Conservation (phyloP, 2,797 vertebrate genomes). For the Coilia nasus region DNA sequence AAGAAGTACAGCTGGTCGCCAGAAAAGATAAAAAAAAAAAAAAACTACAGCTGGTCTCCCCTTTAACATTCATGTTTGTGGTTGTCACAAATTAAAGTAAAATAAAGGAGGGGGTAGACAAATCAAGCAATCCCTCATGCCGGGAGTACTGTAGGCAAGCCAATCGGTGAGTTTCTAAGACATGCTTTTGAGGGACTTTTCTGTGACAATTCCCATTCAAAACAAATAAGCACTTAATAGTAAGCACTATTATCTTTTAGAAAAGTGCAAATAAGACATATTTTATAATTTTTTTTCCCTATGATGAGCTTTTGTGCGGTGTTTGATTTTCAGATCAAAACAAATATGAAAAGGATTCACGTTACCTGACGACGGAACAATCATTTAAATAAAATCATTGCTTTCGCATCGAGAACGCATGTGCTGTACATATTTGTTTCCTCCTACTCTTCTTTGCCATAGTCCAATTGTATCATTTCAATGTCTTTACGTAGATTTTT, state of each 20-base stretch:
- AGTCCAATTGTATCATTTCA: constrained; percentile 52
- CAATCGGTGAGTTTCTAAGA: constrained; percentile 35
- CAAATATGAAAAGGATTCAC: constrained; percentile 49
- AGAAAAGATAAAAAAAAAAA: neutral
- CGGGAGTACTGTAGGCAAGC: constrained; percentile 28
- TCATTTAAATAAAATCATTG: constrained; percentile 54
- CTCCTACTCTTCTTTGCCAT: constrained; percentile 30
- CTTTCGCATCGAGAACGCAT: constrained; percentile 56
- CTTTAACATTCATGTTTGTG: constrained; percentile 66
- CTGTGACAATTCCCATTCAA: constrained; percentile 39
- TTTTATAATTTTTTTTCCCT: constrained; percentile 10
- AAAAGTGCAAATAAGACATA: constrained; percentile 54
- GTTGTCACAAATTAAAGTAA: constrained; percentile 52
- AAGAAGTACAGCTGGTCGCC: constrained; percentile 46
- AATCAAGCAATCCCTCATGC: constrained; percentile 38
- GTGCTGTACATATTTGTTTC: constrained; percentile 55
- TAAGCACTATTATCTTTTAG: constrained; percentile 48
- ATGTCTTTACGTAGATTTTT: constrained; percentile 44
- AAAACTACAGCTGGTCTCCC: constrained; percentile 50
- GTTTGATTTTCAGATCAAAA: constrained; percentile 59
- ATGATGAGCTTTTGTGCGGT: constrained; percentile 66
- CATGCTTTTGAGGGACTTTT: constrained; percentile 40
- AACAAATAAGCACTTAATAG: constrained; percentile 64
- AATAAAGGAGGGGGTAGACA: constrained; percentile 12
- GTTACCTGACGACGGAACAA: constrained; percentile 49